phyloP scores from a whole-genome alignment of 2,888 invertebrate species.

The Leptopilina drosophilae region DNA sequence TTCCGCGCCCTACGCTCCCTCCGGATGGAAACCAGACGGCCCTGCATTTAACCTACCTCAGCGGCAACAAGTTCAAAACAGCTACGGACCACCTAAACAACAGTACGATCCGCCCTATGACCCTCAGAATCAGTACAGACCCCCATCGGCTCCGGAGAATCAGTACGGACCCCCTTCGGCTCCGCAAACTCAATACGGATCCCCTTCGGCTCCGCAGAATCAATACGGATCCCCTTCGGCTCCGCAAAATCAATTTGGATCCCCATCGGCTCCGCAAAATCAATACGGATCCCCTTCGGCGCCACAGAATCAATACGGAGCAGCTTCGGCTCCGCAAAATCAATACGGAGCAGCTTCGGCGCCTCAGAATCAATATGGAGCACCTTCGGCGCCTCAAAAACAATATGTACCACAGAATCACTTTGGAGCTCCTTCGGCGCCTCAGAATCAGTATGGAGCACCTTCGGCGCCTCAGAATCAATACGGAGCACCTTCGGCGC shows the following conservation, averaged over 20 bases:
- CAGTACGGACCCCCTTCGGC: slow-evolving; percentile 43
- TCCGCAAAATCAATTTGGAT: slow-evolving; percentile 59
- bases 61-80: slow-evolving; percentile 54
- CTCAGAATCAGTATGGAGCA: slow-evolving; percentile 61
- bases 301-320: background rate
- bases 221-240: slow-evolving; percentile 44
- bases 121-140: slow-evolving; percentile 50
- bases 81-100: slow-evolving; percentile 71
- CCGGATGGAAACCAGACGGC: slow-evolving; percentile 78
- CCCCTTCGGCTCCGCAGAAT: too few species aligned
- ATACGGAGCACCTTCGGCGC: slow-evolving; percentile 52
- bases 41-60: slow-evolving; percentile 76
- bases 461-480: slow-evolving; percentile 55
- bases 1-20: slow-evolving; percentile 74
- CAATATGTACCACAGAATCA: slow-evolving; percentile 57
- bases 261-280: slow-evolving; percentile 46
- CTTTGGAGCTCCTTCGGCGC: slow-evolving; percentile 62
- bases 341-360: slow-evolving; percentile 59
- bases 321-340: slow-evolving; percentile 50
- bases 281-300: too few species aligned
- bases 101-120: slow-evolving; percentile 69
- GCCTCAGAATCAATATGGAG: slow-evolving; percentile 47
- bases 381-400: background rate
- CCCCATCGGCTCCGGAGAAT: slow-evolving; percentile 50
- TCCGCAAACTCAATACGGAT: too few species aligned